Percentiles rank a stretch among this genome's conserved stretches.
phyloP scores from a whole-genome alignment of 2,113 vertebrate species.

The Motacilla tschutschensis region DNA sequence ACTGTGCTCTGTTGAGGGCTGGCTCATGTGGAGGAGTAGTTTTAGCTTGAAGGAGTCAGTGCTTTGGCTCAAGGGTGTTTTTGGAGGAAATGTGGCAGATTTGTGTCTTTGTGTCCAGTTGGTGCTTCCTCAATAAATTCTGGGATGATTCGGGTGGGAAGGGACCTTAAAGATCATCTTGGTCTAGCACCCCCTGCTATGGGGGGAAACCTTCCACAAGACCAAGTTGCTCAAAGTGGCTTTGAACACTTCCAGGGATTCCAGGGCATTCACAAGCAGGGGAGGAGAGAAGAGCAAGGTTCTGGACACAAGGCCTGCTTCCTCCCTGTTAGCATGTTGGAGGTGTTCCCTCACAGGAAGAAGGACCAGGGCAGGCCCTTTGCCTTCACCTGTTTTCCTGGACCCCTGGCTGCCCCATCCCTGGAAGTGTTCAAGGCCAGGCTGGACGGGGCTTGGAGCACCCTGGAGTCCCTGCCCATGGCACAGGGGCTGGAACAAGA shows the following conservation, averaged over 20 bases:
- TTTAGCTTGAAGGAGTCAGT: background rate
- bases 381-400: background rate
- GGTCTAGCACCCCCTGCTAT: background rate
- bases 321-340: accelerated
- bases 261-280: background rate
- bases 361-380: background rate
- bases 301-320: background rate
- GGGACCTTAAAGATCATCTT: background rate
- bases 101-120: background rate
- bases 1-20: background rate
- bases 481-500: background rate
- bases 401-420: background rate
- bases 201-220: too few relatives aligned
- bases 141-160: background rate
- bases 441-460: background rate
- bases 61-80: background rate
- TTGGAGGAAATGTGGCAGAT: background rate
- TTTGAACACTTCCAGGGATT: background rate
- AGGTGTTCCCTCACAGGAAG: background rate
- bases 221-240: background rate
- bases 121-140: background rate
- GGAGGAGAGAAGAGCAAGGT: background rate
- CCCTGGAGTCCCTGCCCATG: background rate
- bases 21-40: accelerated
- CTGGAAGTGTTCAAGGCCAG: background rate